phyloP scores from a whole-genome alignment of 2,888 invertebrate species.

The Hybos culiciformis region DNA sequence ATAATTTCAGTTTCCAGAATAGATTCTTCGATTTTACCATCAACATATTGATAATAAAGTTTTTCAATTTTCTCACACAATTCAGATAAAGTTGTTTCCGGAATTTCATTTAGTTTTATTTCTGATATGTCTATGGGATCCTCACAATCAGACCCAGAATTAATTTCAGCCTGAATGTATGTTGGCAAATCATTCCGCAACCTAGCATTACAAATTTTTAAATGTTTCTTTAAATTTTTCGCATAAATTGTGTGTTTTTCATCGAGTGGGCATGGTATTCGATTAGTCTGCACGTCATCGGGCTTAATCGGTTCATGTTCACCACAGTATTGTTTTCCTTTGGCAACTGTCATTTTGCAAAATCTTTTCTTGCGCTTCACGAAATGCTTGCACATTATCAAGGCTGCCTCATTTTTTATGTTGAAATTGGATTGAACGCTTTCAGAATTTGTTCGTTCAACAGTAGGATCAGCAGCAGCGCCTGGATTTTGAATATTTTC shows the following conservation, averaged over 20 bases:
- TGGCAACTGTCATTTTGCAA: slow-evolving; percentile 60
- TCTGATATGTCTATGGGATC: slow-evolving; percentile 10
- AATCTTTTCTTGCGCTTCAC: slow-evolving; percentile 56
- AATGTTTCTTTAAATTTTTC: slow-evolving; percentile 52
- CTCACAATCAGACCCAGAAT: slow-evolving; percentile 19
- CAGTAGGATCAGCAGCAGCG: too few relatives aligned
- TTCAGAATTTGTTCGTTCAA: too few relatives aligned
- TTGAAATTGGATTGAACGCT: too few relatives aligned
- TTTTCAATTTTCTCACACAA: slow-evolving; percentile 36
- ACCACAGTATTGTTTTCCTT: slow-evolving; percentile 56
- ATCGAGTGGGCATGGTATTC: slow-evolving; percentile 60
- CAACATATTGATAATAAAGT: slow-evolving; percentile 29
- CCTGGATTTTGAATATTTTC: too few relatives aligned
- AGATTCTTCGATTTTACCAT: slow-evolving; percentile 32
- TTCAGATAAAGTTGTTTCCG: slow-evolving; percentile 28
- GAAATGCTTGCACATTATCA: slow-evolving; percentile 45
- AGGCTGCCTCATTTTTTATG: background rate
- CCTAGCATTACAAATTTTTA: slow-evolving; percentile 59
- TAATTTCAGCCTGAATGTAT: slow-evolving; percentile 26
- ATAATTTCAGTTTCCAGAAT: slow-evolving; percentile 36
- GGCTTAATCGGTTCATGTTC: slow-evolving; percentile 45
- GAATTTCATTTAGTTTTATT: slow-evolving; percentile 33
- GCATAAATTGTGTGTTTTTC: slow-evolving; percentile 55
- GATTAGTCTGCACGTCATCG: slow-evolving; percentile 18
- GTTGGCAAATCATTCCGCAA: slow-evolving; percentile 38